phyloP scores from a whole-genome alignment of 1,140 invertebrate species.

The Atta colombica region DNA sequence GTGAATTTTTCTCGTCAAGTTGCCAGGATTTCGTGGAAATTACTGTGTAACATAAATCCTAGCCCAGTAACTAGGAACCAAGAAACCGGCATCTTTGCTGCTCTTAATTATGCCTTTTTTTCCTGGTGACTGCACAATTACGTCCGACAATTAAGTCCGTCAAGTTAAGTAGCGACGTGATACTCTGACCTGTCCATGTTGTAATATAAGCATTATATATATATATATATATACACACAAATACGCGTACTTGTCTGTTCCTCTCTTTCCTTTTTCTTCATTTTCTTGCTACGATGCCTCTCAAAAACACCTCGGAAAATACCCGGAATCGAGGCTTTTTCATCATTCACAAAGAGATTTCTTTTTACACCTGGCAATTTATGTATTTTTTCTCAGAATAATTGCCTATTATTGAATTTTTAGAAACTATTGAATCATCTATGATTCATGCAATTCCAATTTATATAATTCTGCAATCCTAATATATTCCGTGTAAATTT shows the following conservation, averaged over 20 bases:
- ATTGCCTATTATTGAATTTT: not conserved
- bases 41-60: constrained; percentile 79
- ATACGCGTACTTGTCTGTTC: constrained; percentile 49
- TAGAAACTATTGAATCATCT: constrained; percentile 4
- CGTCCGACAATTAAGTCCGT: constrained; percentile 81
- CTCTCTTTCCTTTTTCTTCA: constrained; percentile 28
- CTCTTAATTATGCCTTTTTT: constrained; percentile 80
- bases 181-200: constrained; percentile 71
- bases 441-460: not conserved
- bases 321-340: constrained; percentile 23
- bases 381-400: constrained; percentile 13
- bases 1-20: constrained; percentile 63
- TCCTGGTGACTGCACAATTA: constrained; percentile 78
- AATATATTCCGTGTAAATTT: not conserved
- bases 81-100: constrained; percentile 70
- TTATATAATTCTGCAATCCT: not conserved
- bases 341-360: not conserved
- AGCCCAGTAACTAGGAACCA: constrained; percentile 57
- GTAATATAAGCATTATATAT: constrained; percentile 67
- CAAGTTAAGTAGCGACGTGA: constrained; percentile 82
- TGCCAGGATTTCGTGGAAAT: constrained; percentile 76
- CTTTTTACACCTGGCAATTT: constrained; percentile 9
- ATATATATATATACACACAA: constrained; percentile 12
- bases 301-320: constrained; percentile 18
- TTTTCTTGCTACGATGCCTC: constrained; percentile 26